phyloP scores from a whole-genome alignment of 2,113 vertebrate genomes.

The Notothenia rossii region DNA sequence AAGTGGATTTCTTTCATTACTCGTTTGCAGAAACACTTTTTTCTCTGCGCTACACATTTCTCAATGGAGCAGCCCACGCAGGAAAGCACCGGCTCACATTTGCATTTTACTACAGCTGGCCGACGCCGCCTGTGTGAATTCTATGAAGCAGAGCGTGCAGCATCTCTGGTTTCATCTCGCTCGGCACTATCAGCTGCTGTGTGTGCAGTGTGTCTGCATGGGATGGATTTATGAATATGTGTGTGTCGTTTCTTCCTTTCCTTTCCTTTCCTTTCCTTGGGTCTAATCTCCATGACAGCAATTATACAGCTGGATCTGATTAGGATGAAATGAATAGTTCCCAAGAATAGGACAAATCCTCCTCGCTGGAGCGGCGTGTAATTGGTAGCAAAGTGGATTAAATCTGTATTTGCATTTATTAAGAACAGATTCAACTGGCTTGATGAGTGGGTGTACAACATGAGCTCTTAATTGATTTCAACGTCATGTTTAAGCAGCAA shows the following conservation, averaged over 20 bases:
- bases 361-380: constrained; percentile 37
- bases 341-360: constrained; percentile 55
- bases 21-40: constrained; percentile 9
- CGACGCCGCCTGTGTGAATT: constrained; percentile 44
- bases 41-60: constrained; percentile 15
- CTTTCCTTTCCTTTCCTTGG: constrained; percentile 43
- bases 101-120: constrained; percentile 66
- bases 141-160: constrained; percentile 51
- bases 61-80: constrained; percentile 56
- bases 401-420: constrained; percentile 54
- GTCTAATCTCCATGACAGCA: constrained; percentile 55
- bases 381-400: constrained; percentile 63
- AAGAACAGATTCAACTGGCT: constrained; percentile 11
- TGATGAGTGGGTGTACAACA: constrained; percentile 2
- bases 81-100: constrained; percentile 22
- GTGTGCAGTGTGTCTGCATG: not conserved
- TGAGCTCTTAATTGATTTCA: constrained; percentile 23
- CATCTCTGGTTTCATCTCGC: constrained; percentile 71
- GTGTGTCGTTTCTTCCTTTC: constrained; percentile 41
- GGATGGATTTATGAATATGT: constrained; percentile 42
- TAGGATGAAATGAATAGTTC: constrained; percentile 63
- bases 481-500: not conserved
- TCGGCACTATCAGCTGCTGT: constrained; percentile 67
- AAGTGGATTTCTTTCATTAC: not conserved
- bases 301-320: constrained; percentile 69